Evolutionary conservation across 2,113 vertebrate genomes (phyloP).

Genomic region (Rhabdornis inornatus): DNA sequence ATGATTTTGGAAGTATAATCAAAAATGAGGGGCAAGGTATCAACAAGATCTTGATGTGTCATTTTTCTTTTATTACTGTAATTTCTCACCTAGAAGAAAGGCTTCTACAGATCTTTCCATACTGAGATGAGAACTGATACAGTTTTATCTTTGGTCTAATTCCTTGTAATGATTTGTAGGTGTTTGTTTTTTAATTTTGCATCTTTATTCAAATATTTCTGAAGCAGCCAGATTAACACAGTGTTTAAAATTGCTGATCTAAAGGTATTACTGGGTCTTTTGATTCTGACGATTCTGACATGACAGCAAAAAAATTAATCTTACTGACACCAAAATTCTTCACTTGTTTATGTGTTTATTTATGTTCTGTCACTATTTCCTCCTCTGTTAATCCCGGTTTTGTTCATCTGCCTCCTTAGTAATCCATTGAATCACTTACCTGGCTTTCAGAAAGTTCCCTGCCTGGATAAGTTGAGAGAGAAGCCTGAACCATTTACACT

Average conservation of each 20-base stretch:
- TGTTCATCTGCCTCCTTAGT: neutral
- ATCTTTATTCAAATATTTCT: constrained; percentile 20
- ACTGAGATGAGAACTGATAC: neutral
- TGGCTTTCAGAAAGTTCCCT: neutral
- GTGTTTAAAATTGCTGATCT: neutral
- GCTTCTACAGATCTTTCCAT: neutral
- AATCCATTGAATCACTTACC: neutral
- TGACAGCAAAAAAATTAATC: neutral
- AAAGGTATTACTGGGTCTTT: neutral
- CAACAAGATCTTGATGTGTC: neutral
- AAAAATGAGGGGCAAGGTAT: neutral
- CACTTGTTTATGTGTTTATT: neutral
- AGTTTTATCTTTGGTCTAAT: neutral
- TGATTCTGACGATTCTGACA: neutral
- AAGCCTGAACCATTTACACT: neutral
- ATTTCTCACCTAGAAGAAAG: neutral
- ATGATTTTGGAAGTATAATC: neutral
- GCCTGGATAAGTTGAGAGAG: neutral
- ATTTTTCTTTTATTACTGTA: neutral
- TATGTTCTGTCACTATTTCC: neutral
- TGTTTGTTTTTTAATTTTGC: neutral
- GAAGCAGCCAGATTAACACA: neutral
- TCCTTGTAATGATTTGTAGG: neutral
- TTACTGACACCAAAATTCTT: neutral
- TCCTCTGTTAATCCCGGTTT: neutral